phyloP scores from a whole-genome alignment of 2,797 vertebrate genomes.

The Bovichtus diacanthus region DNA sequence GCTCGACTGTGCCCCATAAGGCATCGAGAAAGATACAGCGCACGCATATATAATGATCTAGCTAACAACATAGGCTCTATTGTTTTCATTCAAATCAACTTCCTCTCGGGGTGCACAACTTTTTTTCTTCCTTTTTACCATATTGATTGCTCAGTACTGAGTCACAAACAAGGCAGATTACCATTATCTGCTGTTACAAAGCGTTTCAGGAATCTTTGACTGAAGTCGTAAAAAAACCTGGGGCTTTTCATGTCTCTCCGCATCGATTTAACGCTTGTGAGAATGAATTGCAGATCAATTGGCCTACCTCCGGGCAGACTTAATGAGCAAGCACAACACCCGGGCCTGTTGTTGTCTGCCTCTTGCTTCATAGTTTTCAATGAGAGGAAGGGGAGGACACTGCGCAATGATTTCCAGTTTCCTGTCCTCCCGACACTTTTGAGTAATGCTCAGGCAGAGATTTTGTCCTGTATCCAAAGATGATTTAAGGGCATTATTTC shows the following conservation, averaged over 20 bases:
- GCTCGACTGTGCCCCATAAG: slow-evolving; percentile 32
- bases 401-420: slow-evolving; percentile 65
- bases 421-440: slow-evolving; percentile 41
- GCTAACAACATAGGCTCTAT: slow-evolving; percentile 62
- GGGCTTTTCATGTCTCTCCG: slow-evolving; percentile 85
- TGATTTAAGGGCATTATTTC: slow-evolving; percentile 64
- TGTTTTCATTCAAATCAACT: slow-evolving; percentile 85
- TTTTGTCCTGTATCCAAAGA: slow-evolving; percentile 54
- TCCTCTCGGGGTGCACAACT: slow-evolving; percentile 68
- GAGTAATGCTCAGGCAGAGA: slow-evolving; percentile 38
- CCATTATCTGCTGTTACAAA: slow-evolving; percentile 87
- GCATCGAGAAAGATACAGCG: slow-evolving; percentile 16
- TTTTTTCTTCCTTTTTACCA: slow-evolving; percentile 58
- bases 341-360: slow-evolving; percentile 75
- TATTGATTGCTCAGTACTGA: slow-evolving; percentile 76
- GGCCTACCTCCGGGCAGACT: slow-evolving; percentile 85
- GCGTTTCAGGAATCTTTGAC: slow-evolving; percentile 84
- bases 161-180: slow-evolving; percentile 82
- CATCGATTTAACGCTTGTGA: slow-evolving; percentile 87
- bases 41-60: slow-evolving; percentile 38
- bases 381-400: slow-evolving; percentile 38
- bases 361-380: slow-evolving; percentile 39
- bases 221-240: slow-evolving; percentile 83
- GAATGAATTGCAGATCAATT: slow-evolving; percentile 90
- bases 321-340: slow-evolving; percentile 84